These are phyloP conservation scores for Micronycteris hirsuta DNA, from an alignment of 2,113 vertebrate genomes.

Conservation along the genomic window DNA sequence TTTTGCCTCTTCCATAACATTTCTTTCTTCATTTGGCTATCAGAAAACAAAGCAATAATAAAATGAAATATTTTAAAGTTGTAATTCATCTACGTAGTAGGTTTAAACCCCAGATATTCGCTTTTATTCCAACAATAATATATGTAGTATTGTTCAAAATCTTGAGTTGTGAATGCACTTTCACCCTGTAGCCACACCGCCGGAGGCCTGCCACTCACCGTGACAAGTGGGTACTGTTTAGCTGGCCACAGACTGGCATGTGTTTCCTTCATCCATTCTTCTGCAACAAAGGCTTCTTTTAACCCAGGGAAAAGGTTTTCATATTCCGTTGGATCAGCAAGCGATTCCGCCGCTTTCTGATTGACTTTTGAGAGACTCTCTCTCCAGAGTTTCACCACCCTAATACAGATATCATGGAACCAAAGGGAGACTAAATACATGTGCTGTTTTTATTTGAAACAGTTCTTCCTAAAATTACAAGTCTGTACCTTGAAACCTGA, in stretches of 20 bases:
- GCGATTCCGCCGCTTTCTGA: slow-evolving; percentile 96
- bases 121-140: background rate
- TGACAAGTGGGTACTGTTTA: slow-evolving; percentile 93
- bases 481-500: slow-evolving; percentile 92
- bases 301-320: slow-evolving; percentile 98
- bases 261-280: slow-evolving; percentile 89
- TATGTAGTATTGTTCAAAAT: background rate
- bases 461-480: background rate
- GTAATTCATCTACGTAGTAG: background rate
- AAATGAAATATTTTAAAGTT: slow-evolving; percentile 27
- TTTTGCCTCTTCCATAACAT: slow-evolving; percentile 93
- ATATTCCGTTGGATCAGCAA: slow-evolving; percentile 97
- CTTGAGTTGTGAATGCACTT: background rate
- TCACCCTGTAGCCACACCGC: background rate
- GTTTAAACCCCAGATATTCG: background rate
- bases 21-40: slow-evolving; percentile 97
- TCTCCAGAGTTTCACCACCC: slow-evolving; percentile 96
- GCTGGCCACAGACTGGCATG: slow-evolving; percentile 86
- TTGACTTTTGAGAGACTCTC: slow-evolving; percentile 95
- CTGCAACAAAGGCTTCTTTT: slow-evolving; percentile 94
- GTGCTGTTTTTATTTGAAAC: background rate
- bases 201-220: slow-evolving; percentile 82
- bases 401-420: slow-evolving; percentile 62
- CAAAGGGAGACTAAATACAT: background rate
- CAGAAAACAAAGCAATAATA: background rate